These are phyloP conservation scores for Pseudoatta argentina DNA, from an alignment of 1,140 invertebrate genomes.

Conservation along the genomic window DNA sequence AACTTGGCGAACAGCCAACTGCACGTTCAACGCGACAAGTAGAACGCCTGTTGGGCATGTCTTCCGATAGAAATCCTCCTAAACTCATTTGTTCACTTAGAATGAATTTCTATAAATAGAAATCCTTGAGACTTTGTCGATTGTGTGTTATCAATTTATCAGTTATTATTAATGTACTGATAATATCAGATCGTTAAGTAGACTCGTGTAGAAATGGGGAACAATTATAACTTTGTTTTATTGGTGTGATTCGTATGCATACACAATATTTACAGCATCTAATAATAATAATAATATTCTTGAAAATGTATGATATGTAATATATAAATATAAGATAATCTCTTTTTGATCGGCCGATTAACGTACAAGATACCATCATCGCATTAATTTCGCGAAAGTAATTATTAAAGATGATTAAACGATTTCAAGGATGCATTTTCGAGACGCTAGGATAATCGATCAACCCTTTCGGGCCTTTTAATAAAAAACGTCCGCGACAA, in stretches of 20 bases:
- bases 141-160: background rate
- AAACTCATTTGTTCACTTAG: background rate
- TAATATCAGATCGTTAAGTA: background rate
- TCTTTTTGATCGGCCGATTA: background rate
- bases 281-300: background rate
- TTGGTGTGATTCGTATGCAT: background rate
- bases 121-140: background rate
- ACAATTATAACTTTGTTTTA: background rate
- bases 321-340: background rate
- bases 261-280: too few relatives aligned
- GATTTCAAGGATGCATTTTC: background rate
- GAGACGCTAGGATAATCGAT: background rate
- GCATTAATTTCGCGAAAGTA: constrained; percentile 1
- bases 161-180: background rate
- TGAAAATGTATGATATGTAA: background rate
- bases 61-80: background rate
- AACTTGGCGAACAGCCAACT: background rate
- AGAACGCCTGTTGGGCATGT: background rate
- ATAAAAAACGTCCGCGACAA: background rate
- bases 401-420: background rate
- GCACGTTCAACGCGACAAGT: background rate
- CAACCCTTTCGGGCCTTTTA: background rate
- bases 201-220: background rate
- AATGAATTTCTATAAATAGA: constrained; percentile 34
- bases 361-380: background rate